Evolutionary conservation across 1,140 invertebrate species (phyloP).

Genomic region (Tetragnatha versicolor): DNA sequence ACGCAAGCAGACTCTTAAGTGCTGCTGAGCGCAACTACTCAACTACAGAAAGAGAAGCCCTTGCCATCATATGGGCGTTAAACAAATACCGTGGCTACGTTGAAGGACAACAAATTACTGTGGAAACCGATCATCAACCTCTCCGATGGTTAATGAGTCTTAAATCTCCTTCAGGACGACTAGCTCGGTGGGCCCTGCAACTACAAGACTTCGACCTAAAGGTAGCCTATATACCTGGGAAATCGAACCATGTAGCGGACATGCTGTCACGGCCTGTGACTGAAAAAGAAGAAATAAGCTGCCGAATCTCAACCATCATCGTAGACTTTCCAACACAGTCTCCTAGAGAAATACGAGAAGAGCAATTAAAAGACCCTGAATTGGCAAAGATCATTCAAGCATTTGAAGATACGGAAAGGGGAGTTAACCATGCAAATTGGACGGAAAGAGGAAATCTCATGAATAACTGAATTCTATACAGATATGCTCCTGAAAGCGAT

Average conservation of each 20-base stretch:
- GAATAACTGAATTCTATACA: background rate
- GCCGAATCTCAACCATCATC: background rate
- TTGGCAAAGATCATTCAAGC: background rate
- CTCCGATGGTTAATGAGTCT: constrained; percentile 52
- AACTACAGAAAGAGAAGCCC: constrained; percentile 57
- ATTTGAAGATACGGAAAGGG: constrained; percentile 6
- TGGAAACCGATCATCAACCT: constrained; percentile 32
- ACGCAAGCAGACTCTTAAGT: constrained; percentile 38
- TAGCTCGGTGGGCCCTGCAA: constrained; percentile 56
- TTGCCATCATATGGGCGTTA: constrained; percentile 58
- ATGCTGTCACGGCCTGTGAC: background rate
- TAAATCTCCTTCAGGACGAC: constrained; percentile 37
- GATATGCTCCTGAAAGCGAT: background rate
- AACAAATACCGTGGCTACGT: constrained; percentile 58
- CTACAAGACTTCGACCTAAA: constrained; percentile 54
- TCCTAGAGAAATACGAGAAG: background rate
- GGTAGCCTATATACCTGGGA: constrained; percentile 53
- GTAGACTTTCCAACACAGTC: background rate
- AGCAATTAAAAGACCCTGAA: background rate
- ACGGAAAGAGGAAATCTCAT: background rate
- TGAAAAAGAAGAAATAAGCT: background rate
- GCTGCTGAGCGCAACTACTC: constrained; percentile 57
- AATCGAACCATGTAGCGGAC: background rate
- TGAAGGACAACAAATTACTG: constrained; percentile 54
- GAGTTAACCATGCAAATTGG: background rate